Evolutionary conservation across 2,797 vertebrate genomes (phyloP).

Genomic region (Parambassis ranga): DNA sequence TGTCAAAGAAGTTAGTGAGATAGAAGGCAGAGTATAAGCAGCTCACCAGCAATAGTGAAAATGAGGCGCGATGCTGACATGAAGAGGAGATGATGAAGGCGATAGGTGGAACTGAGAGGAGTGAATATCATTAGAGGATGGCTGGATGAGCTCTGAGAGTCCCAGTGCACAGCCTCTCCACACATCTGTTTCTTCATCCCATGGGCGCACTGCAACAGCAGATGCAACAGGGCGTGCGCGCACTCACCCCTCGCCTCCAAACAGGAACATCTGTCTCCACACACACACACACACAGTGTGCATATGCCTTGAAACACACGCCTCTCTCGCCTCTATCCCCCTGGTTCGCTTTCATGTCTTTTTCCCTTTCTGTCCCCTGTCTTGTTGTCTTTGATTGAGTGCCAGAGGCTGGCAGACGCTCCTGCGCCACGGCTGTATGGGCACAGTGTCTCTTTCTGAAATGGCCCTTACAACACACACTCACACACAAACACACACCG

Average conservation of each 20-base stretch:
- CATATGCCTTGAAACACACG: slow-evolving; percentile 60
- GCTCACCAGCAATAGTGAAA: background rate
- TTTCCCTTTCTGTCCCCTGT: slow-evolving; percentile 54
- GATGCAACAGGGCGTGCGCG: slow-evolving; percentile 36
- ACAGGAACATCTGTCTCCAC: slow-evolving; percentile 67
- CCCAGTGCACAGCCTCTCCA: slow-evolving; percentile 16
- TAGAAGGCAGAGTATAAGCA: background rate
- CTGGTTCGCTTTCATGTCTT: slow-evolving; percentile 67
- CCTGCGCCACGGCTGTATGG: slow-evolving; percentile 34
- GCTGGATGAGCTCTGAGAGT: slow-evolving; percentile 27
- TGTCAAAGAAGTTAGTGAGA: background rate
- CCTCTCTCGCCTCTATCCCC: slow-evolving; percentile 34
- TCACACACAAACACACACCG: background rate
- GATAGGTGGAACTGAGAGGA: slow-evolving; percentile 15
- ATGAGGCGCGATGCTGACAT: slow-evolving; percentile 6
- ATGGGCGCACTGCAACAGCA: slow-evolving; percentile 16
- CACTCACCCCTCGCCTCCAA: slow-evolving; percentile 52
- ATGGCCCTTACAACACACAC: slow-evolving; percentile 8
- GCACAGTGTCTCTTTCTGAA: slow-evolving; percentile 15
- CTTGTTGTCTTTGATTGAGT: slow-evolving; percentile 67
- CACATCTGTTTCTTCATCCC: slow-evolving; percentile 59
- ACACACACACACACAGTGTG: too few relatives aligned
- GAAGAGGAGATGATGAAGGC: slow-evolving; percentile 17
- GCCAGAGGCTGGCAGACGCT: slow-evolving; percentile 60
- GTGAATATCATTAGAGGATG: slow-evolving; percentile 37